Base-by-base conservation (phyloP, 2,888 invertebrate species). In the Lepetodrilus schrolli region DNA sequence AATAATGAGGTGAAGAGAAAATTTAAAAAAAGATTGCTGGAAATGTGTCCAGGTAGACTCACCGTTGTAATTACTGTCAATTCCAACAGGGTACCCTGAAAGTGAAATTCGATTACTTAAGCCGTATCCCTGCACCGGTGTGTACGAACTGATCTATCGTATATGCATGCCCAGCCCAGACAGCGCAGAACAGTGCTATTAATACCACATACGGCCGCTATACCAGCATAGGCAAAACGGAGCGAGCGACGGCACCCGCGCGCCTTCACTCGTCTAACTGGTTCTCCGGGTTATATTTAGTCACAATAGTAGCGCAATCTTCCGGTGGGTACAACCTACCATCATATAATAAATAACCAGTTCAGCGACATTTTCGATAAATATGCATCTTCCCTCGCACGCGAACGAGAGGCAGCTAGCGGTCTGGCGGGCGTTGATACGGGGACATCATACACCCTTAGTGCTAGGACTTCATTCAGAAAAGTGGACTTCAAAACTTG, bases 211-310 rank as follows among this genome's bases (percentile, higher is more conserved):
- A 48, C 48, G 20, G 20, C 21, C 20, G 17, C 4, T 48, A n/a
- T 48, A 48, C 20, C 48, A 21, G 48, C 48, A 48, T n/a, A 48
- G 4, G 48, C 7, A 13, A 8, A 20, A 48, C 21, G 17, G 48
- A 21, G 21, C 21, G 21, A 17, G 20, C 30, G 58, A 30, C 30
- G 17, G 26, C 26, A 17, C 30, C 17, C 4, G 58, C 17, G 30
- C 58, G 26, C n/a, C 30, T 34, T 21, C 58, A 58, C 58, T 30
- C 30, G 58, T 30, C 17, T 30, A 58, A 58, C 58, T 58, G 58
- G 58, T 58, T 58, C 30, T 58, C 13, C 58, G 30, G 34, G 58
- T 58, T 58, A 58, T 58, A 26, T 58, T 26, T 58, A 58, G 58
- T 30, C 58, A 58, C 58, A 58, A 58, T 58, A 30, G 58, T 4